Percentiles rank a stretch among this genome's conserved stretches.
phyloP scores from a whole-genome alignment of 1,140 invertebrate genomes.

The Trachymyrmex cornetzi region DNA sequence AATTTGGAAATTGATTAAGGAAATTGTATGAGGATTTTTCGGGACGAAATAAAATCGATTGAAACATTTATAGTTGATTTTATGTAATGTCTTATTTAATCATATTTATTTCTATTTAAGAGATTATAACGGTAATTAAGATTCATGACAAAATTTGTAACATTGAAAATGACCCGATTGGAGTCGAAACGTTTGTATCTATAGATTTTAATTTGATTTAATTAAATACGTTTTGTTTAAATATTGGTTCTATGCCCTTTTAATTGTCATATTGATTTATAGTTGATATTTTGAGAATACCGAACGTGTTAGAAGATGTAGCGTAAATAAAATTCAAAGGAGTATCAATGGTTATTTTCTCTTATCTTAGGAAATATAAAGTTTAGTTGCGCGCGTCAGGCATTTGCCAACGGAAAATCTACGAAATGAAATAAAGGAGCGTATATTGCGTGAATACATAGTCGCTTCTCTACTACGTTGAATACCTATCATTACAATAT shows the following conservation, averaged over 20 bases:
- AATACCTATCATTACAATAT: conserved; percentile 56
- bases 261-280: no score
- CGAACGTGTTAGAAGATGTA: background rate
- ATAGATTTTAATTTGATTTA: no score
- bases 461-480: conserved; percentile 27
- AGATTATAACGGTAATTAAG: no score
- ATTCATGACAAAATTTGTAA: no score
- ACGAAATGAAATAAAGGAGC: background rate
- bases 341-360: conserved; percentile 4
- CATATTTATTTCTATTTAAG: no score
- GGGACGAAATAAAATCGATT: background rate
- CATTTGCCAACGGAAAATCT: conserved; percentile 31
- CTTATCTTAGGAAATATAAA: background rate
- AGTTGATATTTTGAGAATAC: background rate
- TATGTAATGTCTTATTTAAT: no score
- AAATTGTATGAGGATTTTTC: background rate
- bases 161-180: no score
- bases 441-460: conserved; percentile 15
- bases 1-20: background rate
- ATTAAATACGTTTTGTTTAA: no score
- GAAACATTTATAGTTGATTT: background rate
- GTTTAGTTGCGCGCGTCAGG: background rate
- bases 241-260: no score
- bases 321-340: background rate
- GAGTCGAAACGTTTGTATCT: no score